Base-by-base conservation (phyloP, 2,888 invertebrate species). In the Pyralis farinalis region DNA sequence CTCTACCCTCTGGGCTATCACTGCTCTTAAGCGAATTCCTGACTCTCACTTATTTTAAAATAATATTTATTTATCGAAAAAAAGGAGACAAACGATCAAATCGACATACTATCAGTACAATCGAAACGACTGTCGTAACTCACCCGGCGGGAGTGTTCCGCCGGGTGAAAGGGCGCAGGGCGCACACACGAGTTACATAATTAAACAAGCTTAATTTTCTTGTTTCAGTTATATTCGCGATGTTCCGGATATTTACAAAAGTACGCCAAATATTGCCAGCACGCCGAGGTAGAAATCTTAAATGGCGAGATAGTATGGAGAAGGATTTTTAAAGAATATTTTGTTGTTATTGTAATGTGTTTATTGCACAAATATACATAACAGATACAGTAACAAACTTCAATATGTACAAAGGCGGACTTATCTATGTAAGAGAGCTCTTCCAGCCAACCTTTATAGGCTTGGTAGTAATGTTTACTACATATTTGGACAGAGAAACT, bases 161-260 rank as follows among this genome's bases (percentile, higher is more conserved):
- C 25, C 25, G 5, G 8, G 5, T 25, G 55, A 57, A 58, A 63
- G 64, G 66, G 55, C 57, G 59, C 25, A 55, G 68, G n/a, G n/a
- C n/a, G n/a, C 62, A 71, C 68, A 73, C 66, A 64, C 66, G 59
- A 75, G 77, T 63, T 71, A 66, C 63, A 69, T 78, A 84, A 83
- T 85, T 80, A 84, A 82, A 85, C 85, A 77, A 81, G 80, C 80
- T 78, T 85, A 84, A 86, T 83, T 83, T 80, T 77, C 79, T 82
- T 83, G 82, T 81, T 74, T 78, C 73, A 80, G 79, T 77, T 80
- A 68, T 71, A 74, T 75, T 71, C 68, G 70, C 58, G 72, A 76
- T 74, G 78, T 77, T 75, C 70, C 55, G 66, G 64, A 70, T 83
- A 77, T 85, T 82, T 82, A 75, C 79, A 68, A 84, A 85, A 87